Evolutionary conservation across 2,888 invertebrate genomes (phyloP), one percentile per base, ranked within the genome.

Genomic region (Eupithecia subumbrata): DNA sequence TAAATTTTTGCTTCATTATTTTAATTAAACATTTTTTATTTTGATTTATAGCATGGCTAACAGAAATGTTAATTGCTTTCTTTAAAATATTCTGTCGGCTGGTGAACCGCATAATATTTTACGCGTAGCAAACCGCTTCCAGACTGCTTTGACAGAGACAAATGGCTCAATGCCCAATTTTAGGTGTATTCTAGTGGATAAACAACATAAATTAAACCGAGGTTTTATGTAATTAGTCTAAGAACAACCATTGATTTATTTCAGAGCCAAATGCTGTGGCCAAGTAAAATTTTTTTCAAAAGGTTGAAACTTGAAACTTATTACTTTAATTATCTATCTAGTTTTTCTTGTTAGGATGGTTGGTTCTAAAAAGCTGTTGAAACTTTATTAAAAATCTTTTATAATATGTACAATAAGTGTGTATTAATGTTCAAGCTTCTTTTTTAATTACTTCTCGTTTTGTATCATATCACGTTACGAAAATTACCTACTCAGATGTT

Each of bases 81-180:
- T 78, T 76, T 83, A n/a, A 80, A 84, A 82, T 79, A 78, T 82
- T 82, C 43, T 72, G 81, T 80, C 80, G 80, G 79, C 68, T 81
- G 78, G 79, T 72, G 81, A 80, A 80, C 83, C 82, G 82, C 85
- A 83, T 82, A 86, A 86, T 86, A 86, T 85, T 86, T 86, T 82
- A 85, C 85, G 80, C 84, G 84, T 83, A 83, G 81, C 82, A 84
- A 83, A 84, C 82, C 84, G 83, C 82, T 82, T 69, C 74, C 79
- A 82, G 81, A 81, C 82, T 78, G 79, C 30, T 72, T 75, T 79
- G 86, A 84, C 86, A 84, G 75, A 83, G 86, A 86, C 80, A 84
- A 85, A 86, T 86, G 79, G 84, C 82, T 79, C 81, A 80, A 83
- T 85, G 79, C 82, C 81, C 81, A 82, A 81, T 82, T 84, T 83